Evolutionary conservation across 1,140 invertebrate genomes (phyloP).

Genomic region (Platyscapa corneri): DNA sequence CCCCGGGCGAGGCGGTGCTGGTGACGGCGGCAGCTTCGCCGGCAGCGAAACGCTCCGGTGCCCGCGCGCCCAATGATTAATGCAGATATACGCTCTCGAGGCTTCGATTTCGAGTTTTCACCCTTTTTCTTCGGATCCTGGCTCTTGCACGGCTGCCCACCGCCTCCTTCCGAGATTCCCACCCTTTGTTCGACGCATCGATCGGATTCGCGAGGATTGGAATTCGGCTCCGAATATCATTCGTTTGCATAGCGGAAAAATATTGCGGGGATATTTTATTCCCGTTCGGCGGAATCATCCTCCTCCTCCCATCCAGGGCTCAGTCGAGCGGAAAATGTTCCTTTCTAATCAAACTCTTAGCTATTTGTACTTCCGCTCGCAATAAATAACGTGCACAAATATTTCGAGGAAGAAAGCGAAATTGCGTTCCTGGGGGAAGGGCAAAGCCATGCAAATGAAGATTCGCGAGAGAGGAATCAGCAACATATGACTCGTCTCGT

Average conservation of each 20-base stretch:
- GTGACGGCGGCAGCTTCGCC: too few relatives aligned
- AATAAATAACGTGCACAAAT: not conserved
- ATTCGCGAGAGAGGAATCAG: not conserved
- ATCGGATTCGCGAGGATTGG: not conserved
- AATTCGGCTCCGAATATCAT: not conserved
- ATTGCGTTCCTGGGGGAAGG: not conserved
- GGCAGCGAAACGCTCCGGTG: too few relatives aligned
- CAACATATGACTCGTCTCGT: not conserved
- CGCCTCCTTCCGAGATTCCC: too few relatives aligned
- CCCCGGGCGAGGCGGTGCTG: too few relatives aligned
- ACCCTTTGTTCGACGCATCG: not conserved
- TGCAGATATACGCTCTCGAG: not conserved
- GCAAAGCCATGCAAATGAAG: not conserved
- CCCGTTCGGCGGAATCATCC: not conserved
- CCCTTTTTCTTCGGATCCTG: not conserved
- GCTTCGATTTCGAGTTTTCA: too few relatives aligned
- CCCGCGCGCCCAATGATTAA: not conserved
- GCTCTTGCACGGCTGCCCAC: not conserved
- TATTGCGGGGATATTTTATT: too few relatives aligned
- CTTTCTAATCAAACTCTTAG: not conserved
- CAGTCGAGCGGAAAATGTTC: not conserved
- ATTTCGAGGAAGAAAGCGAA: not conserved
- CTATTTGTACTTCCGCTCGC: not conserved
- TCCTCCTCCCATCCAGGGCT: too few relatives aligned
- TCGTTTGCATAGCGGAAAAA: not conserved